These are phyloP conservation scores for Drosophila bunnanda DNA, from an alignment of 2,888 invertebrate species.

Conservation along the genomic window DNA sequence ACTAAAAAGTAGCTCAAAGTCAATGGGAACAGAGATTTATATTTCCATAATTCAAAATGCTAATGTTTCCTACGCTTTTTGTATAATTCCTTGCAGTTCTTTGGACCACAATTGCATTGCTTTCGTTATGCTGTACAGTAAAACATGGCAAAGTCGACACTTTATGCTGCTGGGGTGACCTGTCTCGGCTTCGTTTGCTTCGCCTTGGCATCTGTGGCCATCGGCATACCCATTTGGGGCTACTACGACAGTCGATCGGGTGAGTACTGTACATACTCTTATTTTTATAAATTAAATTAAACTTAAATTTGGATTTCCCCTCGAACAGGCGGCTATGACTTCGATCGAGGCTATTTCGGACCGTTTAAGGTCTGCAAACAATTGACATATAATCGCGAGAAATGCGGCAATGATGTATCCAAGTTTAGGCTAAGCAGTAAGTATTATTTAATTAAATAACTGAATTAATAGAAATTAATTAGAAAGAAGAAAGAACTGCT, in stretches of 20 bases:
- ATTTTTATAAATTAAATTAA: slow-evolving; percentile 24
- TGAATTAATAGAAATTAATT: not conserved
- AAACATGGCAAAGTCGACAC: slow-evolving; percentile 85
- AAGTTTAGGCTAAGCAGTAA: slow-evolving; percentile 92
- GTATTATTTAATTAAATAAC: slow-evolving; percentile 77
- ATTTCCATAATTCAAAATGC: slow-evolving; percentile 34
- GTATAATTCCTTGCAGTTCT: slow-evolving; percentile 6
- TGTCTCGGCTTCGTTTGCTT: slow-evolving; percentile 90
- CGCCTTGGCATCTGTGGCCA: slow-evolving; percentile 92
- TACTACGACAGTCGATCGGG: slow-evolving; percentile 88
- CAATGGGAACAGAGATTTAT: slow-evolving; percentile 11
- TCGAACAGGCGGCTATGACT: slow-evolving; percentile 84
- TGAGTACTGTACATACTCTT: slow-evolving; percentile 82
- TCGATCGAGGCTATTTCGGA: slow-evolving; percentile 93
- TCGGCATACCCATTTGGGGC: slow-evolving; percentile 94
- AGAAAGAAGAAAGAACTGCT: too few species aligned
- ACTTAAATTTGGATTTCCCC: not conserved
- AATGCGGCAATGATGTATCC: slow-evolving; percentile 91
- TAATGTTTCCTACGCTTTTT: slow-evolving; percentile 15
- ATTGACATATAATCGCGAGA: slow-evolving; percentile 91
- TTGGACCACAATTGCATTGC: slow-evolving; percentile 60
- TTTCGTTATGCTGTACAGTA: slow-evolving; percentile 80
- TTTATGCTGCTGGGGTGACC: slow-evolving; percentile 85
- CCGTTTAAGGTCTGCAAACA: slow-evolving; percentile 95
- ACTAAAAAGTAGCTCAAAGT: slow-evolving; percentile 25